These are phyloP conservation scores for Drosophila setosimentum DNA, from an alignment of 2,888 invertebrate genomes.

Conservation along the genomic window DNA sequence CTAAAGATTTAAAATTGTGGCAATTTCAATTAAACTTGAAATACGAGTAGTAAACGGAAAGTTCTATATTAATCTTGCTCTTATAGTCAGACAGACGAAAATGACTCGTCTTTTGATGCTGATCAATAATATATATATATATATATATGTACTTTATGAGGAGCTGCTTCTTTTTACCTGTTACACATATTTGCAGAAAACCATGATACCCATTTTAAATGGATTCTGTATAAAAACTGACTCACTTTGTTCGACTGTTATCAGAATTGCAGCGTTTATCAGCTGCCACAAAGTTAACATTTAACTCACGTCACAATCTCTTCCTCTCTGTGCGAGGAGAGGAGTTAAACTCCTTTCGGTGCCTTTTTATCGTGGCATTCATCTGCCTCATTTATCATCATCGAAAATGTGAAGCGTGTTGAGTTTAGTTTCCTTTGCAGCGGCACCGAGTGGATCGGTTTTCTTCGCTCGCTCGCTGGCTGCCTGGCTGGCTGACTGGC, in stretches of 20 bases:
- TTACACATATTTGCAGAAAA: not conserved
- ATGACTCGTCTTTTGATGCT: not conserved
- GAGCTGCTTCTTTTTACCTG: not conserved
- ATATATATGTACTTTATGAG: not conserved
- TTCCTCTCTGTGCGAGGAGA: not conserved
- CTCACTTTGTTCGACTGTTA: slow-evolving; percentile 32
- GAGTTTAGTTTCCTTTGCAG: slow-evolving; percentile 58
- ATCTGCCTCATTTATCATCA: slow-evolving; percentile 77
- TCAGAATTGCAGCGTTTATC: slow-evolving; percentile 41
- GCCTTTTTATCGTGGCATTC: slow-evolving; percentile 74
- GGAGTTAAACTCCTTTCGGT: slow-evolving; percentile 53
- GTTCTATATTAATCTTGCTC: not conserved
- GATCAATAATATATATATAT: not conserved
- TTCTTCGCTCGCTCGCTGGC: slow-evolving; percentile 6
- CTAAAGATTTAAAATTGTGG: no score
- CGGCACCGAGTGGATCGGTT: slow-evolving; percentile 17
- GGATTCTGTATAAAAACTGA: not conserved
- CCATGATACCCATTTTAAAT: not conserved
- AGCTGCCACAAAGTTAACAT: slow-evolving; percentile 46
- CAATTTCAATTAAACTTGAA: not conserved
- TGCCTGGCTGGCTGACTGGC: not conserved
- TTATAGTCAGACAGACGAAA: no score
- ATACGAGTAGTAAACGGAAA: not conserved
- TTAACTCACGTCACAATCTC: slow-evolving; percentile 47
- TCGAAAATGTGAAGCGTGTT: slow-evolving; percentile 79